These are phyloP conservation scores for Cheilosia grossa DNA, from an alignment of 2,888 invertebrate genomes.

Conservation along the genomic window DNA sequence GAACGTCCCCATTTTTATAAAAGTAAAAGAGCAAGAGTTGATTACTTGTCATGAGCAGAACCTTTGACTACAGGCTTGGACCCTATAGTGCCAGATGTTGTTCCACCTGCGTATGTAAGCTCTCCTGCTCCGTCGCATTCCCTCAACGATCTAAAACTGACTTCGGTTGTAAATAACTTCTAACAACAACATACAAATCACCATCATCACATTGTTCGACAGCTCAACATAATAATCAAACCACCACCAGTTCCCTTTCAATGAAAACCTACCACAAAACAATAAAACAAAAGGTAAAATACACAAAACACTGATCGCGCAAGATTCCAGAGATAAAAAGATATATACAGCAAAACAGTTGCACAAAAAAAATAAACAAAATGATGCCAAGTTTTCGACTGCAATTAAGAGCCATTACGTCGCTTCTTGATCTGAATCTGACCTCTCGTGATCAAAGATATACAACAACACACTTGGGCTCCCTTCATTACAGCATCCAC, in stretches of 20 bases:
- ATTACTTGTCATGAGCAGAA: too few species aligned
- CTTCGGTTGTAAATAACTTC: background rate
- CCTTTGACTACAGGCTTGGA: too few species aligned
- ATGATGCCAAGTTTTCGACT: constrained; percentile 55
- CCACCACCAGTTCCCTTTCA: background rate
- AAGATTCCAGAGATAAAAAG: constrained; percentile 30
- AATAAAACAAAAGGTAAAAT: background rate
- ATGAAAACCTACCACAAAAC: background rate
- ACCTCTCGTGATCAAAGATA: constrained; percentile 56
- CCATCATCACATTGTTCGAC: background rate
- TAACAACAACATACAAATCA: background rate
- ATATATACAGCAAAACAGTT: constrained; percentile 48
- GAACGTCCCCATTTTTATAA: too few species aligned
- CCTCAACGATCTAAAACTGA: background rate
- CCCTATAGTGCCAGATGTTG: too few species aligned
- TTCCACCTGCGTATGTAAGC: too few species aligned
- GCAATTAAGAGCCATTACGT: constrained; percentile 72
- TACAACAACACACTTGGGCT: constrained; percentile 24
- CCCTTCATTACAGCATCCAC: constrained; percentile 33
- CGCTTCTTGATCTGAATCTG: constrained; percentile 60
- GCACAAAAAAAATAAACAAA: constrained; percentile 48
- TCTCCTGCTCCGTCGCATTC: too few species aligned
- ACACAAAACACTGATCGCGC: constrained; percentile 47
- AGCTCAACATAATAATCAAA: background rate
- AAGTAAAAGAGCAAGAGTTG: too few species aligned